phyloP scores from a whole-genome alignment of 2,113 vertebrate species.

The Motacilla alba region DNA sequence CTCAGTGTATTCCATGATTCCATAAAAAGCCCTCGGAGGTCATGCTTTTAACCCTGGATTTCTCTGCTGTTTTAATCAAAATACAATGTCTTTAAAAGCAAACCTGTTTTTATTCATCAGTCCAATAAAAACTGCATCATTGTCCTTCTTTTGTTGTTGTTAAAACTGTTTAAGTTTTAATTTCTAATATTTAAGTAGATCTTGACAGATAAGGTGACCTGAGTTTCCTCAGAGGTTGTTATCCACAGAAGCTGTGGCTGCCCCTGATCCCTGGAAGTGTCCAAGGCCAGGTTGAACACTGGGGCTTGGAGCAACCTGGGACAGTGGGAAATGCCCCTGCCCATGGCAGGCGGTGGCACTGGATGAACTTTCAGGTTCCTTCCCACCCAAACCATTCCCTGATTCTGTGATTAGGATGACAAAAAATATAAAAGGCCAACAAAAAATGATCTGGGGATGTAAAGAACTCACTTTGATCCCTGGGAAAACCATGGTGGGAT shows the following conservation, averaged over 20 bases:
- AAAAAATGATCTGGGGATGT: neutral
- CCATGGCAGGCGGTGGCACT: neutral
- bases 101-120: neutral
- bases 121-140: neutral
- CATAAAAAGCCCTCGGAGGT: neutral
- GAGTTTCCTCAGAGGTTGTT: neutral
- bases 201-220: neutral
- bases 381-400: neutral
- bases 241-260: neutral
- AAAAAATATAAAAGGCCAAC: neutral
- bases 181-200: neutral
- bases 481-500: neutral
- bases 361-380: rapidly evolving
- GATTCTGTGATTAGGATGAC: neutral
- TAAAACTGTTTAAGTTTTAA: neutral
- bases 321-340: rapidly evolving
- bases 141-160: neutral
- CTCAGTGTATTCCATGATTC: neutral
- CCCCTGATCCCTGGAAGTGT: neutral
- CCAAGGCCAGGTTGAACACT: neutral
- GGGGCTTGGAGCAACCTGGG: neutral
- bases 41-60: neutral
- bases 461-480: neutral
- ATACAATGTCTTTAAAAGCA: rapidly evolving
- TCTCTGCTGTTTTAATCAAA: neutral